phyloP scores from a whole-genome alignment of 2,888 invertebrate genomes.

The Ceraclea dissimilis region DNA sequence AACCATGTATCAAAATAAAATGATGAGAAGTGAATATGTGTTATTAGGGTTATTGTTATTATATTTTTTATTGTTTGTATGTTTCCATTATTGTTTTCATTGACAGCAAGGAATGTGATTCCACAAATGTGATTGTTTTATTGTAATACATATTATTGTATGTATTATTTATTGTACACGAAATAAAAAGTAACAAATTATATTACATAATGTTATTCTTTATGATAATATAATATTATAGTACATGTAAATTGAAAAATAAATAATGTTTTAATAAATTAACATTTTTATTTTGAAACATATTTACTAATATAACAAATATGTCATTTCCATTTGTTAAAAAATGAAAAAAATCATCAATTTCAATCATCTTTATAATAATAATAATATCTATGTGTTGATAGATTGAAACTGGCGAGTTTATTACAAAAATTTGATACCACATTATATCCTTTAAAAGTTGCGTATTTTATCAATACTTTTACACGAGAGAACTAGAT shows the following conservation, averaged over 20 bases:
- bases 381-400: not conserved
- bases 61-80: too few relatives aligned
- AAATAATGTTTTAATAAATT: slow-evolving; percentile 7
- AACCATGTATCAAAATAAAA: too few relatives aligned
- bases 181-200: too few relatives aligned
- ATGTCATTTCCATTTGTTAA: not conserved
- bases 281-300: not conserved
- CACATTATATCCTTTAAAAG: not conserved
- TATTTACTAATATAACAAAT: slow-evolving; percentile 13
- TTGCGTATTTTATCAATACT: slow-evolving; percentile 17
- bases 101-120: too few relatives aligned
- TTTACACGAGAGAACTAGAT: slow-evolving; percentile 12
- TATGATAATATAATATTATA: slow-evolving; percentile 4
- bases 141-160: too few relatives aligned
- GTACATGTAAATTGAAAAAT: slow-evolving; percentile 17
- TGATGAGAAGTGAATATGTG: too few relatives aligned
- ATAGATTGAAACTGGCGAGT: not conserved
- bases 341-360: slow-evolving; percentile 11
- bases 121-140: too few relatives aligned
- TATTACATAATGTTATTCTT: slow-evolving; percentile 5
- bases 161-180: too few relatives aligned
- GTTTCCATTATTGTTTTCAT: too few relatives aligned
- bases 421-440: slow-evolving; percentile 2
- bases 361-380: slow-evolving; percentile 8
- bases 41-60: too few relatives aligned